Evolutionary conservation across 1,140 invertebrate species (phyloP).

Genomic region (Drosophila orosa): DNA sequence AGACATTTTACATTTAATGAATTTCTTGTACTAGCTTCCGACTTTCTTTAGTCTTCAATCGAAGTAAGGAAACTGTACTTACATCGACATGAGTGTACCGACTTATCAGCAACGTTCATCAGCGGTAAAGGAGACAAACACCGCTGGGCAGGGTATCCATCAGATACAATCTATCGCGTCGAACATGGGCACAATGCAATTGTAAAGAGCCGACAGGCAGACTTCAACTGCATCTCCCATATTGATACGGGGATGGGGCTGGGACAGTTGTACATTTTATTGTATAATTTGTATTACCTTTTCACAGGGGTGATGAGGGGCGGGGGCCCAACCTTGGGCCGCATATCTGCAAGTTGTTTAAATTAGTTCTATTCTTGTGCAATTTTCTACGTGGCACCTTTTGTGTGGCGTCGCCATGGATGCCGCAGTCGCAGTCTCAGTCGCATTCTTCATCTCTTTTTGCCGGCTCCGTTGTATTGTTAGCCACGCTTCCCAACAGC

Average conservation of each 20-base stretch:
- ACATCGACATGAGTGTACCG: conserved; percentile 7
- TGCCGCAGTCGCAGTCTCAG: conserved; percentile 33
- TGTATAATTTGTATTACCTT: conserved; percentile 75
- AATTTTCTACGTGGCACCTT: conserved; percentile 80
- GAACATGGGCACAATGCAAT: conserved; percentile 46
- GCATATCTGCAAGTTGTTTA: conserved; percentile 76
- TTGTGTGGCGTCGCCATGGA: conserved; percentile 53
- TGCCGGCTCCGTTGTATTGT: conserved; percentile 40
- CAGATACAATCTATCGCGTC: conserved; percentile 54
- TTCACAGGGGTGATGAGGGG: background rate
- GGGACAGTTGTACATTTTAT: conserved; percentile 23
- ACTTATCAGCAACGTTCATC: conserved; percentile 29
- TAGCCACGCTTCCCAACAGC: conserved; percentile 38
- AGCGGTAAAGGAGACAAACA: conserved; percentile 15
- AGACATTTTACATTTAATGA: background rate
- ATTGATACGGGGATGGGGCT: conserved; percentile 35
- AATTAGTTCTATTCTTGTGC: conserved; percentile 80
- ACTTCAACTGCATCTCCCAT: conserved; percentile 22
- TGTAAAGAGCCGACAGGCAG: conserved; percentile 39
- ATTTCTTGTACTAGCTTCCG: conserved; percentile 1
- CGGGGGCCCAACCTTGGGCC: conserved; percentile 11
- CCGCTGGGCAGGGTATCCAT: conserved; percentile 19
- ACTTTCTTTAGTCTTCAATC: conserved; percentile 11
- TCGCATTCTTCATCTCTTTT: conserved; percentile 33
- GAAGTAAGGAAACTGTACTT: background rate